Percentiles rank a stretch among this genome's conserved stretches.
Conservation (phyloP, 2,113 vertebrate genomes). For the Notarius lentiginosus region DNA sequence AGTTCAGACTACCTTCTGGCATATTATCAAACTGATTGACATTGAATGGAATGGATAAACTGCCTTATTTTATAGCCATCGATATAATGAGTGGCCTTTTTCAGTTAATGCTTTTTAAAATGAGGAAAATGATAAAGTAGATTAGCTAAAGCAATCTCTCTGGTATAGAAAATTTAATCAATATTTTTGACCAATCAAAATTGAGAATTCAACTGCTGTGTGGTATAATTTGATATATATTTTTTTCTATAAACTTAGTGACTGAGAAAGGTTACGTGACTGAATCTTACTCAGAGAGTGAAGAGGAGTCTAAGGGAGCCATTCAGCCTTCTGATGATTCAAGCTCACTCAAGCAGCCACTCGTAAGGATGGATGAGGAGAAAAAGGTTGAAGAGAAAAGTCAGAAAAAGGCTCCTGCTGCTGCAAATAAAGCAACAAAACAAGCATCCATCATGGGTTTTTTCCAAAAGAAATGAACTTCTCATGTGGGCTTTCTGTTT, state of each 20-base stretch:
- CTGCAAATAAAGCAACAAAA: constrained; percentile 76
- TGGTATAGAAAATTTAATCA: background rate
- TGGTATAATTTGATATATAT: background rate
- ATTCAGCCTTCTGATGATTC: constrained; percentile 47
- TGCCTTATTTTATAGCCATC: background rate
- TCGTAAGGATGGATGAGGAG: constrained; percentile 73
- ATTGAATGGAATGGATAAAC: background rate
- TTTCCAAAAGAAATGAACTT: constrained; percentile 86
- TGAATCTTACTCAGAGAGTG: constrained; percentile 89
- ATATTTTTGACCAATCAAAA: background rate
- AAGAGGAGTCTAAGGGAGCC: constrained; percentile 72
- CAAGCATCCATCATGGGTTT: constrained; percentile 93
- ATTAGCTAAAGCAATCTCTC: background rate
- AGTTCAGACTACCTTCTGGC: too few species aligned
- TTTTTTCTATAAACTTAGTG: constrained; percentile 70
- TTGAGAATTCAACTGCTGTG: background rate
- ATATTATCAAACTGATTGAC: too few species aligned
- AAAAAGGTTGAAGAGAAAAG: constrained; percentile 67
- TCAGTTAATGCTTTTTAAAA: background rate
- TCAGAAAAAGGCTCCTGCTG: constrained; percentile 72
- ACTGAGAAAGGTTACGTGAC: constrained; percentile 91
- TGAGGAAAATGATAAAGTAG: background rate
- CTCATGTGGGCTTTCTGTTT: background rate
- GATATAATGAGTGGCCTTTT: background rate
- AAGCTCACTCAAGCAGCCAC: constrained; percentile 38